Base-by-base conservation (phyloP, 2,797 vertebrate species). In the Danio choprae region DNA sequence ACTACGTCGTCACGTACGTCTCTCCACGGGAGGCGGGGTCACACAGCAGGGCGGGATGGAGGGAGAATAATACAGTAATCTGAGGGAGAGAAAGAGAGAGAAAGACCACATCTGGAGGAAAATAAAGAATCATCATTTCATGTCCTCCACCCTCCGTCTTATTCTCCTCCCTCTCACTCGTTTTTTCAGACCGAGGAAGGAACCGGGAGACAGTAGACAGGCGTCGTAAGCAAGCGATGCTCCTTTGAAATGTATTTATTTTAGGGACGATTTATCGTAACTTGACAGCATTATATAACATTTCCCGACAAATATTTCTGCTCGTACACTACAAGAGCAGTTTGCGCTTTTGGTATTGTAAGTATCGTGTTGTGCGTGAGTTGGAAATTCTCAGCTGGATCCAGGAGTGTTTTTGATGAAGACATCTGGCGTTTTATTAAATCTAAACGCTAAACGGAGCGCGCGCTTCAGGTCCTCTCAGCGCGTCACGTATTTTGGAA, bases 181-280 rank as follows among this genome's bases (percentile, higher is more conserved):
- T 65, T 64, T 46, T 70, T 50, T 67, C 55, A 43, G 40, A 55
- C 59, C 29, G 15, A 58, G 55, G 53, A 67, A 18, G 56, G 50
- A 74, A 40, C 48, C 4, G 64, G 71, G 80, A 81, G 53, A 81
- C 83, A 81, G 58, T 76, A 80, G 87, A 87, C 87, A 79, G 85
- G 87, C 87, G 85, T 87, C 87, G 87, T 84, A 76, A 74, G 41
- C 80, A 71, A 84, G 81, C 87, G 87, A 88, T 83, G 85, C 87
- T 81, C 60, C 82, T 84, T 67, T 70, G 5, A 62, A 72, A 62
- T 79, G 6, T 79, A 79, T 79, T 79, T 79, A 79, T 79, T n/a
- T 72, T 53, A 41, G 58, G 9, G 63, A 63, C 46, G 56, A 43
- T 29, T n/a, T 62, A 12, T 41, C 18, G 68, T 51, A 71, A 62